A percentile compares a stretch with the other conserved stretches of the same genome.
Conservation (phyloP, 2,113 vertebrate genomes). For the Pseudopipra pipra region DNA sequence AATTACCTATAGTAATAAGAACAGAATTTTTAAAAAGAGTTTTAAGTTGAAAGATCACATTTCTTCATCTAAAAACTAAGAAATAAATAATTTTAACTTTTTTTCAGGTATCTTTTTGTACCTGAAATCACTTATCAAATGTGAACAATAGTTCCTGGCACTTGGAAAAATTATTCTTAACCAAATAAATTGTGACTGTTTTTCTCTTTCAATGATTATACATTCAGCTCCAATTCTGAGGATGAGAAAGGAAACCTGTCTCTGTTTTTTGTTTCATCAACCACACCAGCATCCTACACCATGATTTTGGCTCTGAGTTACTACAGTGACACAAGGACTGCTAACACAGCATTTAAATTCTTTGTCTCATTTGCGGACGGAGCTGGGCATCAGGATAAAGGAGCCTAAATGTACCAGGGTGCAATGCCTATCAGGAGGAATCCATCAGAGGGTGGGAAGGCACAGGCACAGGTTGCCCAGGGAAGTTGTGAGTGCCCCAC, state of each 20-base stretch:
- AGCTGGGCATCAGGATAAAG: background rate
- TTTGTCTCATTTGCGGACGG: background rate
- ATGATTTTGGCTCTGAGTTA: background rate
- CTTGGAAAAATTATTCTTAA: background rate
- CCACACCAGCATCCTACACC: too few species aligned
- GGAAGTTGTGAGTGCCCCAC: background rate
- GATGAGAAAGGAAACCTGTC: background rate
- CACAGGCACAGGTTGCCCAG: background rate
- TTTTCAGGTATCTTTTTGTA: background rate
- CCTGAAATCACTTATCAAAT: background rate
- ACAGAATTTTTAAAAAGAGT: rapidly evolving
- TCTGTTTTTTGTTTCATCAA: background rate
- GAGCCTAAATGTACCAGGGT: background rate
- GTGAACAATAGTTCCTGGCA: background rate
- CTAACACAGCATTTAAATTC: background rate
- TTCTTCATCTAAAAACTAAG: background rate
- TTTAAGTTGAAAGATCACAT: background rate
- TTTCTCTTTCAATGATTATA: background rate
- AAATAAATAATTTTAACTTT: background rate
- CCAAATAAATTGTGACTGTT: background rate
- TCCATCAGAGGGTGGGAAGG: background rate
- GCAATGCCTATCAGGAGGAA: background rate
- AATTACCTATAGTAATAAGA: background rate
- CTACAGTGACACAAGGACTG: background rate
- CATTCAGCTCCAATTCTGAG: background rate